Conservation (phyloP, 2,888 invertebrate genomes). For the Oligia fasciuncula region DNA sequence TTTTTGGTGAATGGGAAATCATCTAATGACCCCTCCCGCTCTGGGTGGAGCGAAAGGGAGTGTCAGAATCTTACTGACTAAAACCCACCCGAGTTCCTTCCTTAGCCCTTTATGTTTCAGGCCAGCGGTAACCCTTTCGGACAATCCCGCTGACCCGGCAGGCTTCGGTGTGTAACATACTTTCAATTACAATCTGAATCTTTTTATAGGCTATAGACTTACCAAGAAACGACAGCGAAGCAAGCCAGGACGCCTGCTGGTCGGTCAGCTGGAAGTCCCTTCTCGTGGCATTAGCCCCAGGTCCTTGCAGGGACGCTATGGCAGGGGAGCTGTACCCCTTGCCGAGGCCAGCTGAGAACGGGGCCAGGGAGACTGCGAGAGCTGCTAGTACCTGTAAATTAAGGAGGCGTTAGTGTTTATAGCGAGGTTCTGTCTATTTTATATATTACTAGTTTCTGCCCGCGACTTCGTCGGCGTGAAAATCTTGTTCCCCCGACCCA, state of each 20-base stretch:
- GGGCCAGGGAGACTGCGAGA: slow-evolving; percentile 92
- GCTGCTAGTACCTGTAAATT: slow-evolving; percentile 92
- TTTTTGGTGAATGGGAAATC: neutral
- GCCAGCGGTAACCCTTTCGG: too few species aligned
- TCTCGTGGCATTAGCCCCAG: slow-evolving; percentile 85
- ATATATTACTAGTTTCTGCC: too few species aligned
- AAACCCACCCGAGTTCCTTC: too few species aligned
- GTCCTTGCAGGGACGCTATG: slow-evolving; percentile 92
- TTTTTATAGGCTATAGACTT: slow-evolving; percentile 52
- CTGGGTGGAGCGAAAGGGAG: too few species aligned
- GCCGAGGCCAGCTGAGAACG: slow-evolving; percentile 93
- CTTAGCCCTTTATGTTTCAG: too few species aligned
- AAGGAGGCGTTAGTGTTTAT: neutral
- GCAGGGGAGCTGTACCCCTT: slow-evolving; percentile 94
- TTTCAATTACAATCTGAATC: neutral
- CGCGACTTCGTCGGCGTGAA: too few species aligned
- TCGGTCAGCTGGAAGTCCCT: slow-evolving; percentile 90
- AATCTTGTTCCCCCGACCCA: too few species aligned
- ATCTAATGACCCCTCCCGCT: too few species aligned
- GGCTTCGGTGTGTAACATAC: neutral
- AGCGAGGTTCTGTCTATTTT: neutral
- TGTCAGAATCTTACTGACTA: too few species aligned
- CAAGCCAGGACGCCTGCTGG: slow-evolving; percentile 94
- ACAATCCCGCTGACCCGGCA: too few species aligned
- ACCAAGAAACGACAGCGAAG: slow-evolving; percentile 93